A percentile compares a stretch with the other conserved stretches of the same genome.
phyloP scores from a whole-genome alignment of 2,888 invertebrate species.

The Volucella bombylans region DNA sequence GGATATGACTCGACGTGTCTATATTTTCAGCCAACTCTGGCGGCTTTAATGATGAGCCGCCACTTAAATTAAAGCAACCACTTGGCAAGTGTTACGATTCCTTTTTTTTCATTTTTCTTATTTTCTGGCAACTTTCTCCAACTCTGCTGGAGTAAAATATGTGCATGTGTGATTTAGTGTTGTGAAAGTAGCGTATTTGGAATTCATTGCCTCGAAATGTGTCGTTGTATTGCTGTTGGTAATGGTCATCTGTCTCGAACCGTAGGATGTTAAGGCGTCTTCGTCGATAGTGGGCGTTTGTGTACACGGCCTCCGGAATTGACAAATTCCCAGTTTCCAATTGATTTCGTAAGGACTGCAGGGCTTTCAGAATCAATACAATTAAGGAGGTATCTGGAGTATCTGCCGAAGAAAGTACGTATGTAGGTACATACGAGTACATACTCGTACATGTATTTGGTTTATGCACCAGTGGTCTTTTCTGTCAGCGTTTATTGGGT shows the following conservation, averaged over 20 bases:
- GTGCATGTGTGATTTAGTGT: slow-evolving; percentile 4
- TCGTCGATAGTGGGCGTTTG: not conserved
- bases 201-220: slow-evolving; percentile 23
- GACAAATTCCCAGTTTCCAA: slow-evolving; percentile 39
- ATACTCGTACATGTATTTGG: too few species aligned
- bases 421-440: too few species aligned
- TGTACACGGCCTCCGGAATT: not conserved
- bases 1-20: slow-evolving; percentile 4
- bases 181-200: slow-evolving; percentile 19
- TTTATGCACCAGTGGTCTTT: not conserved
- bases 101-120: too few species aligned
- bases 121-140: too few species aligned
- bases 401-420: too few species aligned
- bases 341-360: slow-evolving; percentile 47
- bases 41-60: not conserved
- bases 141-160: too few species aligned
- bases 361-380: slow-evolving; percentile 31
- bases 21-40: not conserved
- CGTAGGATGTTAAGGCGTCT: not conserved
- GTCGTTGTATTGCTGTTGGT: slow-evolving; percentile 5
- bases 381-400: not conserved
- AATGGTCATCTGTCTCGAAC: not conserved
- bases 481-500: slow-evolving; percentile 46
- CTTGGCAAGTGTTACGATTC: too few species aligned
- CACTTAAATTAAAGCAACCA: too few species aligned